Conservation (phyloP, 1,140 invertebrate species). For the Belonocnema kinseyi region DNA sequence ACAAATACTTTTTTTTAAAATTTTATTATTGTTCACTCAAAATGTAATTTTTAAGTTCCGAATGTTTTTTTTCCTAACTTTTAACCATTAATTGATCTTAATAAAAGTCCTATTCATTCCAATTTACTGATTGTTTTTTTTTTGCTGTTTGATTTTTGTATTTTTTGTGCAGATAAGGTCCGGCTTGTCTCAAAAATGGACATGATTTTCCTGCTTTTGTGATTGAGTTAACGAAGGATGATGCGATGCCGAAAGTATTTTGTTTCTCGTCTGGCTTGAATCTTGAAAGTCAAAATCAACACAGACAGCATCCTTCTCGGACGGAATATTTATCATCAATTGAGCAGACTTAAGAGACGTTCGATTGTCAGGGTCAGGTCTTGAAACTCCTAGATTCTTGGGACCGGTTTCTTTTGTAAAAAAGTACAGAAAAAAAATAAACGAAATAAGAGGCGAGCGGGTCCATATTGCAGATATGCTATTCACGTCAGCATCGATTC, state of each 20-base stretch:
- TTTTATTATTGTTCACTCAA: too few species aligned
- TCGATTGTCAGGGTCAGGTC: conserved; percentile 29
- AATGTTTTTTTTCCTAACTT: too few species aligned
- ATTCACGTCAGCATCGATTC: neutral
- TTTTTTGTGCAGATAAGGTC: too few species aligned
- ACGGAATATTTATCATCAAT: conserved; percentile 5
- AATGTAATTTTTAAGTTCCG: too few species aligned
- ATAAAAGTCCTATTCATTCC: too few species aligned
- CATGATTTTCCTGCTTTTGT: neutral
- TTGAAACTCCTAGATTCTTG: conserved; percentile 2
- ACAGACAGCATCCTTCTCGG: neutral
- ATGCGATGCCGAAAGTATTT: conserved; percentile 9
- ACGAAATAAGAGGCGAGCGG: neutral
- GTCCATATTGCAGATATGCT: conserved; percentile 5
- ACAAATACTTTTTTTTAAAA: too few species aligned
- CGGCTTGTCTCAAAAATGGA: too few species aligned
- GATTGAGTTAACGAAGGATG: neutral
- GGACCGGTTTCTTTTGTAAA: conserved; percentile 6
- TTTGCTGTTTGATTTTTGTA: too few species aligned
- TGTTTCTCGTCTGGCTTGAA: conserved; percentile 2
- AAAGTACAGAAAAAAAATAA: neutral
- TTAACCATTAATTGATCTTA: too few species aligned
- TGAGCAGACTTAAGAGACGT: conserved; percentile 18
- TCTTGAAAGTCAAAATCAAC: conserved; percentile 5
- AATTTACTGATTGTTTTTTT: too few species aligned